phyloP scores from a whole-genome alignment of 2,888 invertebrate species.

The Zele albiditarsus region DNA sequence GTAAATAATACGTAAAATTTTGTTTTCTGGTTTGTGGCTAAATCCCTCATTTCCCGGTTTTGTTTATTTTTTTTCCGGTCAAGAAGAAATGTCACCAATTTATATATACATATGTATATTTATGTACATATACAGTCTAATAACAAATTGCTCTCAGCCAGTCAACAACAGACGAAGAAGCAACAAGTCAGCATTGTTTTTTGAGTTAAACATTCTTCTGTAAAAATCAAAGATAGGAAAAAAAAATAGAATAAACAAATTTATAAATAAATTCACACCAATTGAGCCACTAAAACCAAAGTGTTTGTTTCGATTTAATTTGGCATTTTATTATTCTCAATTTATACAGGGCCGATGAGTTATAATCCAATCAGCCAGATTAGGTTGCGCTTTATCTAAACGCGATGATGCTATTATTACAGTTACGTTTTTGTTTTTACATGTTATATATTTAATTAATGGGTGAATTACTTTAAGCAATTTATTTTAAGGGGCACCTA shows the following conservation, averaged over 20 bases:
- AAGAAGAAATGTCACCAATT: constrained; percentile 19
- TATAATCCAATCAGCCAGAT: constrained; percentile 32
- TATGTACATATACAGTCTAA: background rate
- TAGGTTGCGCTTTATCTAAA: constrained; percentile 33
- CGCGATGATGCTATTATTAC: constrained; percentile 22
- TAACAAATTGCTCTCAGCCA: constrained; percentile 16
- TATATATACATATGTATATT: too few relatives aligned
- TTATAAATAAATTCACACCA: constrained; percentile 21
- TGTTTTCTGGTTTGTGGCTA: constrained; percentile 39
- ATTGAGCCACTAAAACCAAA: constrained; percentile 31
- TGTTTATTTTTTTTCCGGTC: constrained; percentile 19
- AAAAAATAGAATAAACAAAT: constrained; percentile 26
- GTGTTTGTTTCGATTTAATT: constrained; percentile 2
- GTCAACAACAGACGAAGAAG: constrained; percentile 18
- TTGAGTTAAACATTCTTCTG: background rate
- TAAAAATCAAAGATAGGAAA: constrained; percentile 20
- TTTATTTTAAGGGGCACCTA: constrained; percentile 25
- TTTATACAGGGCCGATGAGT: background rate
- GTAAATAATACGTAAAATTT: constrained; percentile 41
- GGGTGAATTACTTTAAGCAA: constrained; percentile 13
- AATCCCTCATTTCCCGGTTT: constrained; percentile 16
- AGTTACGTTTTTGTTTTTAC: constrained; percentile 7
- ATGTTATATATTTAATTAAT: constrained; percentile 21
- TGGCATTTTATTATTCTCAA: constrained; percentile 11
- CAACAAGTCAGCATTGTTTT: constrained; percentile 34